Base-by-base conservation (phyloP, 1,140 invertebrate genomes). In the Nasonia giraulti region DNA sequence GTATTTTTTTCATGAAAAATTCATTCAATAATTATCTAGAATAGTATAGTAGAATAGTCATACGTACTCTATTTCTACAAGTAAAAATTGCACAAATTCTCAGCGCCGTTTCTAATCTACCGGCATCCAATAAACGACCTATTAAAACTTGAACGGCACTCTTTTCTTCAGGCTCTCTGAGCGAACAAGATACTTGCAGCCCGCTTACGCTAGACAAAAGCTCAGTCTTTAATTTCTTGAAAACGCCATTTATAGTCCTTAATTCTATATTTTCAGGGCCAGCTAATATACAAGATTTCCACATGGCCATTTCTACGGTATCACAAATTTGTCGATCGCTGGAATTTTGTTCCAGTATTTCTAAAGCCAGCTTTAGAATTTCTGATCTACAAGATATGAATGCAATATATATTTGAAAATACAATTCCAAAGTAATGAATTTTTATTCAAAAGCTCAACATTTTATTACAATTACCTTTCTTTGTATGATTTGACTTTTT, bases 201-300 rank as follows among this genome's bases (percentile, higher is more conserved):
- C 88, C 86, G 62, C 87, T 89, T 10, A 91, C 74, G 40, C 86
- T 89, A 10, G 89, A 90, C 40, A 92, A 86, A 55, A 93, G 87
- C 79, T 92, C 91, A 20, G 89, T 89, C 87, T 92, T 92, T 47
- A 92, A 80, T 87, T 91, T 91, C 80, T 88, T 89, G 71, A 90
- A 92, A 8, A 82, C 66, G 4, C 75, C 75, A 37, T 88, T 86
- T 27, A 77, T 23, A 31, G 55, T 6, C 17, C 71, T 85, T 8
- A 92, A 89, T 33, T 91, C 86, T 31, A 92, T 87, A 76, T 90
- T 89, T 84, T 90, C 88, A 1, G 90, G 89, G 40, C 88, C 91
- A 47, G 91, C 91, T 78, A 92, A 86, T 74, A 92, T 90, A 80
- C 91, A 92, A 0, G 91, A 91, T 83, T 92, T 92, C 91, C 91